Base-by-base conservation (phyloP, 2,797 vertebrate genomes). In the Cossypha polioptera region DNA sequence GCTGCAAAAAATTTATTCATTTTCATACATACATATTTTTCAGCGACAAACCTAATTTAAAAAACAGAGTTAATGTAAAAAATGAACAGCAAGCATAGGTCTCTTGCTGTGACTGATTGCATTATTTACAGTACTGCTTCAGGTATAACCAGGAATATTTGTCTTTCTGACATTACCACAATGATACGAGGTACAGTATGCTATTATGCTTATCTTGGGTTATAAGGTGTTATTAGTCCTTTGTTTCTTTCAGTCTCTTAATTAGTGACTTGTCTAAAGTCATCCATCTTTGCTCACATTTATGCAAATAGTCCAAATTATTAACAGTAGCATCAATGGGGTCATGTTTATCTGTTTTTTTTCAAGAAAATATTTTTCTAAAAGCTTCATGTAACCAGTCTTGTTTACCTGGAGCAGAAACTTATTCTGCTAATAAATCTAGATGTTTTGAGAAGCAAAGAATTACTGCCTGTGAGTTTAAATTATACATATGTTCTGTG, bases 71-170 rank as follows among this genome's bases (percentile, higher is more conserved):
- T 86, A 79, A 77, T 95, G 47, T 95, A 90, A 92, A 79, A 95
- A 97, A 88, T 51, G 67, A 94, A 77, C 36, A 67, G 31, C 54
- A 66, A 75, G 51, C 25, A 83, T 45, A 90, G 59, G 75, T 71
- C 74, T 79, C 63, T 88, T 96, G 68, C 91, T 94, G 76, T 97
- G 97, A 98, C 95, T 96, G 95, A 98, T 98, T 96, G 47, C 86
- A 66, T 96, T 97, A 90, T 88, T 96, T 97, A 92, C 59, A 86
- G 78, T 85, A 95, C 95, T 96, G 91, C 80, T 97, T 98, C 93
- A 96, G 95, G 94, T 97, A 63, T 97, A 98, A 98, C 97, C 95
- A 95, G 85, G 78, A 96, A 91, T 96, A 97, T 98, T 98, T 97
- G 81, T 97, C 96, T 98, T 98, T 69, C 48, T 98, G 96, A 96